phyloP scores from a whole-genome alignment of 2,888 invertebrate genomes.

The Zaprionus bogoriensis region DNA sequence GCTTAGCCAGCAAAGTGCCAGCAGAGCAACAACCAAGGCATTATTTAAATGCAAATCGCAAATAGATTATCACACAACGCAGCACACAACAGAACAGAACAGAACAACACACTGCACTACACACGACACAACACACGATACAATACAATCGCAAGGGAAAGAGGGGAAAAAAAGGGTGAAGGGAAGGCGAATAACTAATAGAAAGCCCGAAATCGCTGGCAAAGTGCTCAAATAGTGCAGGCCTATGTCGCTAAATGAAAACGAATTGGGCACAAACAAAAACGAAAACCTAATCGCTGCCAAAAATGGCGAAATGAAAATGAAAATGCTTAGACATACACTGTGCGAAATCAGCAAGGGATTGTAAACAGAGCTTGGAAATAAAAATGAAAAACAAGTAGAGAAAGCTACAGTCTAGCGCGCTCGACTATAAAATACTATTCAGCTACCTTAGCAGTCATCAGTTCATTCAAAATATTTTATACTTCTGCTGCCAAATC shows the following conservation, averaged over 20 bases:
- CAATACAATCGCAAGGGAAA: conserved; percentile 11
- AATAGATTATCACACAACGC: conserved; percentile 63
- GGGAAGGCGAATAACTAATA: background rate
- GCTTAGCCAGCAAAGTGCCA: conserved; percentile 45
- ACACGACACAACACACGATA: background rate
- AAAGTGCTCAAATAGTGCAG: conserved; percentile 31
- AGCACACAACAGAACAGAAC: conserved; percentile 6
- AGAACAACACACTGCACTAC: no score
- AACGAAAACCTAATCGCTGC: conserved; percentile 18
- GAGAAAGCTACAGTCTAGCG: no score
- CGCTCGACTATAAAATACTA: no score
- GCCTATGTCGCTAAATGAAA: conserved; percentile 32
- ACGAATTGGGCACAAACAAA: conserved; percentile 20
- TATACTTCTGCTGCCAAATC: no score
- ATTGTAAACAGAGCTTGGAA: background rate
- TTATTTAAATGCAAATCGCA: conserved; percentile 61
- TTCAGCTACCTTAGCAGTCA: no score
- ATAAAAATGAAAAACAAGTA: background rate
- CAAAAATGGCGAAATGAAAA: conserved; percentile 23
- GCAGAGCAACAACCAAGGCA: conserved; percentile 11
- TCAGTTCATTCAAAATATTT: no score
- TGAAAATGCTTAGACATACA: conserved; percentile 51
- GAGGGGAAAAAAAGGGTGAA: conserved; percentile 24
- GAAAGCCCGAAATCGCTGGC: conserved; percentile 14
- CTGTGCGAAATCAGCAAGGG: conserved; percentile 24